Evolutionary conservation across 2,888 invertebrate genomes (phyloP).

Genomic region (Sycophila texana): DNA sequence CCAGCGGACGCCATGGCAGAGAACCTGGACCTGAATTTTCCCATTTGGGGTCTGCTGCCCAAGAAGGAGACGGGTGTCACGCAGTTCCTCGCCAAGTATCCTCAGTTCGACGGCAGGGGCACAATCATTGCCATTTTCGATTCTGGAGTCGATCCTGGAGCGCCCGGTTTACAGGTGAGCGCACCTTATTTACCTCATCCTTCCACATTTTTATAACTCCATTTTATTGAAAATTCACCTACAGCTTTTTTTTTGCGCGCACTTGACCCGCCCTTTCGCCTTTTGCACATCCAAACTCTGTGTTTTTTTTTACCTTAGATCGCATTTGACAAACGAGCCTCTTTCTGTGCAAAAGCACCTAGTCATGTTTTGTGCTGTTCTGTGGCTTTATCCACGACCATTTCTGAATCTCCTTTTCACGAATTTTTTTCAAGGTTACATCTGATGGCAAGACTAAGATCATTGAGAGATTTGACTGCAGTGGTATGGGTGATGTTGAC

Average conservation of each 20-base stretch:
- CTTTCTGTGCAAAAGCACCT: slow-evolving; percentile 30
- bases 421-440: slow-evolving; percentile 82
- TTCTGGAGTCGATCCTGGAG: slow-evolving; percentile 98
- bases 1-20: slow-evolving; percentile 47
- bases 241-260: neutral
- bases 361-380: slow-evolving; percentile 21
- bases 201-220: slow-evolving; percentile 28
- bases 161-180: slow-evolving; percentile 91
- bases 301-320: too few species aligned
- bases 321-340: neutral
- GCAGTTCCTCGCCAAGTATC: slow-evolving; percentile 91
- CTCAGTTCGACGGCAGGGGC: slow-evolving; percentile 93
- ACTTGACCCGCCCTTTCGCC: neutral
- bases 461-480: slow-evolving; percentile 95
- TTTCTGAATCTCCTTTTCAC: slow-evolving; percentile 8
- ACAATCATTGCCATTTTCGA: slow-evolving; percentile 97
- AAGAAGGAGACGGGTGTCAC: slow-evolving; percentile 96
- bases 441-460: slow-evolving; percentile 94
- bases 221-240: slow-evolving; percentile 16
- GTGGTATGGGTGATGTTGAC: slow-evolving; percentile 97
- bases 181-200: too few species aligned
- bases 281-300: neutral
- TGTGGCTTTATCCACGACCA: neutral
- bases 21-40: slow-evolving; percentile 80
- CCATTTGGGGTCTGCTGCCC: slow-evolving; percentile 90